Conservation (phyloP, 2,888 invertebrate genomes). For the Suillia variegata region DNA sequence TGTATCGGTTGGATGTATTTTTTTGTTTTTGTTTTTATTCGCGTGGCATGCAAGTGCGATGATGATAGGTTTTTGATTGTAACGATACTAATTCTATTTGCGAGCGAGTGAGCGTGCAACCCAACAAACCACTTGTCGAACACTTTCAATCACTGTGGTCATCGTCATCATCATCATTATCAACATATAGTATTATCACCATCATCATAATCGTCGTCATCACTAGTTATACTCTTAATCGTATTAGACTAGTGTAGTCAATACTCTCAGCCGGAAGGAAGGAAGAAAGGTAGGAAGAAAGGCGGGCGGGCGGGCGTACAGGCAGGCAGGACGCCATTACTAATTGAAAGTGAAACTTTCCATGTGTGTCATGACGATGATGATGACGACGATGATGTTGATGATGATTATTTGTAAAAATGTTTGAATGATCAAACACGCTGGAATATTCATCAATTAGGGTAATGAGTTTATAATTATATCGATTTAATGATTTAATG, state of each 20-base stretch:
- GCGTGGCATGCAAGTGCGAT: constrained; percentile 28
- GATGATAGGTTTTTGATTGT: constrained; percentile 51
- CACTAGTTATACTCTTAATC: too few relatives aligned
- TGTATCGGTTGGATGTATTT: too few relatives aligned
- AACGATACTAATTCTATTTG: constrained; percentile 36
- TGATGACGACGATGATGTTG: constrained; percentile 32
- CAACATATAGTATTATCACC: too few relatives aligned
- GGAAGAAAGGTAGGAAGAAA: neutral
- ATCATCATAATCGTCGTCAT: too few relatives aligned
- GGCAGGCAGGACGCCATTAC: constrained; percentile 18
- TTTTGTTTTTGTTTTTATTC: too few relatives aligned
- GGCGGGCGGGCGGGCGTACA: neutral
- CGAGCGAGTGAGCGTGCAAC: neutral
- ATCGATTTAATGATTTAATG: constrained; percentile 4
- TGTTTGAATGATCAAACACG: too few relatives aligned
- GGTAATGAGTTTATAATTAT: constrained; percentile 14
- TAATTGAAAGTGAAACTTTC: constrained; percentile 44
- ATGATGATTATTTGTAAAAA: too few relatives aligned
- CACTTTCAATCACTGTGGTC: too few relatives aligned
- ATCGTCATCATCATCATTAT: too few relatives aligned
- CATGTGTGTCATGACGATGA: too few relatives aligned
- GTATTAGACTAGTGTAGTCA: too few relatives aligned
- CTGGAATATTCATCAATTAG: neutral
- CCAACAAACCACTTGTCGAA: neutral
- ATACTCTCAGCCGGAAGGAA: too few relatives aligned